Conservation (phyloP, 2,888 invertebrate species). For the Amitus sp. region DNA sequence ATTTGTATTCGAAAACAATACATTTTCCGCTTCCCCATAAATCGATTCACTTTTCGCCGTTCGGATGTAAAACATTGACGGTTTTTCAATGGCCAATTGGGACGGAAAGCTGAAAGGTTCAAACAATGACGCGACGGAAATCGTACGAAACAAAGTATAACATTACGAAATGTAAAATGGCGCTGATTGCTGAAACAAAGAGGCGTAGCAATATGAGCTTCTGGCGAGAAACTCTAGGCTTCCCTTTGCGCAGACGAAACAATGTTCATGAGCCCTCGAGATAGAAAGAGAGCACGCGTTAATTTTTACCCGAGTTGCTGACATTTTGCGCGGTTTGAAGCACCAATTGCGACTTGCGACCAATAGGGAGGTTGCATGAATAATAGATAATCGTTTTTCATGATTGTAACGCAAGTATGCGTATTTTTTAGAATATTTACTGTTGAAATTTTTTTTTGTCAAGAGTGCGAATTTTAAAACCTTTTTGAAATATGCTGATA, state of each 20-base stretch:
- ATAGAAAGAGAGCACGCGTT: constrained; percentile 31
- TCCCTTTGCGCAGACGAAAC: constrained; percentile 14
- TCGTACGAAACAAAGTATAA: constrained; percentile 43
- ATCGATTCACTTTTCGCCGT: background rate
- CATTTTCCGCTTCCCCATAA: background rate
- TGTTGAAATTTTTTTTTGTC: too few species aligned
- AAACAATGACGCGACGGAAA: background rate
- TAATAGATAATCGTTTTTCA: too few species aligned
- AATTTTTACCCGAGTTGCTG: constrained; percentile 24
- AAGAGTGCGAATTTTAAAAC: too few species aligned
- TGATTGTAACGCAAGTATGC: too few species aligned
- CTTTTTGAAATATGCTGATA: too few species aligned
- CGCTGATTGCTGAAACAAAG: constrained; percentile 53
- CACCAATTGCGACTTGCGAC: constrained; percentile 59
- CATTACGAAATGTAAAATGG: constrained; percentile 46
- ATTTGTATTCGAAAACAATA: background rate
- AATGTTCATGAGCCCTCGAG: constrained; percentile 30
- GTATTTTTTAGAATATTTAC: too few species aligned
- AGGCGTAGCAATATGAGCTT: constrained; percentile 42
- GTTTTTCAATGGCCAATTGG: background rate
- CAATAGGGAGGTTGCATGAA: too few species aligned
- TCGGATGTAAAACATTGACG: too few species aligned
- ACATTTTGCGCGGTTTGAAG: constrained; percentile 43
- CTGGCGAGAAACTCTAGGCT: constrained; percentile 25
- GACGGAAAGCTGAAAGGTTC: constrained; percentile 1